Conservation (phyloP, 2,888 invertebrate species). For the Platerodrilus igneus region DNA sequence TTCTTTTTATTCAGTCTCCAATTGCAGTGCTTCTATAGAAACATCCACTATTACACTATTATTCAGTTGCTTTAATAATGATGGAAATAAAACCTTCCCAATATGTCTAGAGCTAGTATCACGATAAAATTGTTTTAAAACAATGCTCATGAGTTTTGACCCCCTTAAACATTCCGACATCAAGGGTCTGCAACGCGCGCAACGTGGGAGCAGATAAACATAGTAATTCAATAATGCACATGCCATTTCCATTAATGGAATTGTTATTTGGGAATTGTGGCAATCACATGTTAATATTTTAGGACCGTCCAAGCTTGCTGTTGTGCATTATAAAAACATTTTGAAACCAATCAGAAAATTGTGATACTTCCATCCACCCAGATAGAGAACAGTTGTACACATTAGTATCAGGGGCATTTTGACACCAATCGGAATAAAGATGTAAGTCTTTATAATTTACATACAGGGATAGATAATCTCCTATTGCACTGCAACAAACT, state of each 20-base stretch:
- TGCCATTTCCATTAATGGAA: background rate
- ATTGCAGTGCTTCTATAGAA: slow-evolving; percentile 17
- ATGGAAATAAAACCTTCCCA: slow-evolving; percentile 10
- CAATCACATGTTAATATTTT: background rate
- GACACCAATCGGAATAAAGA: background rate
- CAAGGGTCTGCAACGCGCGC: too few species aligned
- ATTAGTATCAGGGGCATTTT: background rate
- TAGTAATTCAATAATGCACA: slow-evolving; percentile 20
- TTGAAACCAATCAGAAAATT: background rate
- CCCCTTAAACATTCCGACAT: slow-evolving; percentile 22
- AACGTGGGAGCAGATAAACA: too few species aligned
- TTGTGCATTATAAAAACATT: background rate
- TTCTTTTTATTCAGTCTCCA: slow-evolving; percentile 14
- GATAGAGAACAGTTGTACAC: background rate
- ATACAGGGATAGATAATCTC: background rate
- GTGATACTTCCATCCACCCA: background rate
- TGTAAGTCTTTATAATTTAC: background rate
- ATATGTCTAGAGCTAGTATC: slow-evolving; percentile 18
- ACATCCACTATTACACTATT: slow-evolving; percentile 14
- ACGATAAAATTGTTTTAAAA: slow-evolving; percentile 12
- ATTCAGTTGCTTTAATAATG: slow-evolving; percentile 8
- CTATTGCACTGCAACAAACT: background rate
- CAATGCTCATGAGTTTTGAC: slow-evolving; percentile 7
- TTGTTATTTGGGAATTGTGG: background rate
- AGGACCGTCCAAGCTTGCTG: background rate